Evolutionary conservation across 2,888 invertebrate species (phyloP), one percentile per base, ranked within the genome.

Genomic region (Aphelenchoides bicaudatus): DNA sequence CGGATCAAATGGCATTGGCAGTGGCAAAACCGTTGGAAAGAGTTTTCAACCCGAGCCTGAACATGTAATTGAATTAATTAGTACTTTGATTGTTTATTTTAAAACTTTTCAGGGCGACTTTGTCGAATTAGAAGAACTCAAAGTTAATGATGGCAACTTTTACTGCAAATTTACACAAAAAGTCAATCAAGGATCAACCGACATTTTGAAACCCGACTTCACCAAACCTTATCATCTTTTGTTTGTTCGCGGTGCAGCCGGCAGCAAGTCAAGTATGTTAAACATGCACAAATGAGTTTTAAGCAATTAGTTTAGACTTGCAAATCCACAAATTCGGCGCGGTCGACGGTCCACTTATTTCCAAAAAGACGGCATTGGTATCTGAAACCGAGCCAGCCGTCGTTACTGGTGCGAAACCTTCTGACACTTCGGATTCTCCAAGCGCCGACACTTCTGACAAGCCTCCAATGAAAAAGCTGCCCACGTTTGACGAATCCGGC

Each of bases 121-220:
- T 13, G 52, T 34, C 3, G 25, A 2, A 2, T 51, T 51, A 39
- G 19, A 23, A 2, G 34, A 51, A 29, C 19, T 30, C 21, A 13
- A n/a, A 6, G 10, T 8, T 16, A 39, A 51, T 2, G 53, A 53
- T 10, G 19, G n/a, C 16, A 39, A 53, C 5, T 10, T 53, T 25
- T 53, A 53, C 50, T 53, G 53, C 47, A 5, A 10, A 55, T 53
- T 53, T 30, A 6, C 43, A 4, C 52, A 51, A 16, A 31, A 31
- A 30, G 39, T 51, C 37, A 51, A 43, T 21, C 10, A 19, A 8
- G 2, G 37, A 16, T 1, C 13, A 8, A 19, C 13, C 16, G 37
- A n/a, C 2, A 10, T 34, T 25, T 51, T 34, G 3, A 51, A 19
- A 21, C 52, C 52, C 19, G 39, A 51, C 2, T 23, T 51, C 13